phyloP scores from a whole-genome alignment of 2,113 vertebrate genomes.

The Gobius niger region DNA sequence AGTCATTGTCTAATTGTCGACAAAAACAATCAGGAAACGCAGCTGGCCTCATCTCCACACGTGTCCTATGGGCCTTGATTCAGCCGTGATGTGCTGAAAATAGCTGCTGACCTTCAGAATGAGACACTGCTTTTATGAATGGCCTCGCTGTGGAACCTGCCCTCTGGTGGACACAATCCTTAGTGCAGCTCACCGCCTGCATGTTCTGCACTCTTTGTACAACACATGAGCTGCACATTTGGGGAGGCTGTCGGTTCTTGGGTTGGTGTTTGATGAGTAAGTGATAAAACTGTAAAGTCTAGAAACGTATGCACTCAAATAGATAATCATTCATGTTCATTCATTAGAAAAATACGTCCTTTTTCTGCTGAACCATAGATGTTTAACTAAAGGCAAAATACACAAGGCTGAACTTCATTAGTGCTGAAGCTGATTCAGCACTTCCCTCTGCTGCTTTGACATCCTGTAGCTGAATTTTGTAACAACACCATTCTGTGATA shows the following conservation, averaged over 20 bases:
- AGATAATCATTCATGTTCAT: neutral
- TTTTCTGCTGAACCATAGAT: no score
- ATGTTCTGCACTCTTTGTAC: neutral
- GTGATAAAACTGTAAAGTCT: neutral
- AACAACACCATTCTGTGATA: no score
- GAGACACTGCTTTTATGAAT: slow-evolving; percentile 1
- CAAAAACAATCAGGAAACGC: neutral
- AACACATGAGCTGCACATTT: no score
- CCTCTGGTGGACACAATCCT: neutral
- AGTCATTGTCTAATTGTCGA: no score
- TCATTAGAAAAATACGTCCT: neutral
- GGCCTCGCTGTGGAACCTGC: neutral
- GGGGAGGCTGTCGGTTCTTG: neutral
- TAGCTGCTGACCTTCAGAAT: slow-evolving; percentile 8
- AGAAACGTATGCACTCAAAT: neutral
- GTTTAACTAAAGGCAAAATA: no score
- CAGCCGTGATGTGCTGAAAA: neutral
- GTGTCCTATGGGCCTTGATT: neutral
- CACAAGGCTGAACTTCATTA: no score
- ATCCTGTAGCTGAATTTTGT: no score
- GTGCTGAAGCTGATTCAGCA: no score
- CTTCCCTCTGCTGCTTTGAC: no score
- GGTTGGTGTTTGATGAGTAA: neutral
- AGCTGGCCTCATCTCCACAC: neutral
- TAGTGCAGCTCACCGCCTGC: neutral